Percentiles rank a stretch among this genome's conserved stretches.
Conservation (phyloP, 2,888 invertebrate genomes). For the Diaperis boleti region DNA sequence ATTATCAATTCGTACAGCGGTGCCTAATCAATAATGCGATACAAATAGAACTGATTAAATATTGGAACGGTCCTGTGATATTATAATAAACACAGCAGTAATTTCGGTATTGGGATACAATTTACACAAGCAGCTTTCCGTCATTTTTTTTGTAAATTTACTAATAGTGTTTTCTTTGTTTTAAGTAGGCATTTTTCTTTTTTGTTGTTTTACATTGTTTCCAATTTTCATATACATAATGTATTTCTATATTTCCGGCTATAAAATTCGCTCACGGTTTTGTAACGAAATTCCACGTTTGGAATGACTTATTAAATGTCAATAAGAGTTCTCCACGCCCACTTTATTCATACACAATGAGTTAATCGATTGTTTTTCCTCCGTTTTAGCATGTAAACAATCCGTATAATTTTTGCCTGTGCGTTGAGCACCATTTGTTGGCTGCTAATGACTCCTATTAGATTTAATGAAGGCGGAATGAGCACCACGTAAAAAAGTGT, state of each 20-base stretch:
- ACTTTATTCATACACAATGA: background rate
- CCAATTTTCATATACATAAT: background rate
- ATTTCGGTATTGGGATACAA: too few species aligned
- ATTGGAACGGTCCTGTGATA: background rate
- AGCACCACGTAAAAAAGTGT: too few species aligned
- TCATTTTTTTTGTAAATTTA: too few species aligned
- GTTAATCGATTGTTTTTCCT: constrained; percentile 12
- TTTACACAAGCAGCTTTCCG: too few species aligned
- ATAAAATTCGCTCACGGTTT: background rate
- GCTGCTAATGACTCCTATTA: too few species aligned
- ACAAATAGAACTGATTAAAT: constrained; percentile 24
- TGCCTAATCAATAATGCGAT: constrained; percentile 21
- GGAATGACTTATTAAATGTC: constrained; percentile 13
- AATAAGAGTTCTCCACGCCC: constrained; percentile 11
- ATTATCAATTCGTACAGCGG: constrained; percentile 12
- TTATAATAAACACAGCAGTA: constrained; percentile 5
- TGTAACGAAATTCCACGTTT: constrained; percentile 10
- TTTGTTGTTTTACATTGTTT: too few species aligned
- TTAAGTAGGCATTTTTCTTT: too few species aligned
- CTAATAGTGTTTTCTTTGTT: too few species aligned
- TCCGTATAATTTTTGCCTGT: background rate
- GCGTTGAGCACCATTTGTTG: background rate
- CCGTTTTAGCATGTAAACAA: constrained; percentile 1
- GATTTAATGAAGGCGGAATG: too few species aligned
- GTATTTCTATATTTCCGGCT: background rate